Conservation (phyloP, 2,113 vertebrate species). For the Phyllostomus hastatus region DNA sequence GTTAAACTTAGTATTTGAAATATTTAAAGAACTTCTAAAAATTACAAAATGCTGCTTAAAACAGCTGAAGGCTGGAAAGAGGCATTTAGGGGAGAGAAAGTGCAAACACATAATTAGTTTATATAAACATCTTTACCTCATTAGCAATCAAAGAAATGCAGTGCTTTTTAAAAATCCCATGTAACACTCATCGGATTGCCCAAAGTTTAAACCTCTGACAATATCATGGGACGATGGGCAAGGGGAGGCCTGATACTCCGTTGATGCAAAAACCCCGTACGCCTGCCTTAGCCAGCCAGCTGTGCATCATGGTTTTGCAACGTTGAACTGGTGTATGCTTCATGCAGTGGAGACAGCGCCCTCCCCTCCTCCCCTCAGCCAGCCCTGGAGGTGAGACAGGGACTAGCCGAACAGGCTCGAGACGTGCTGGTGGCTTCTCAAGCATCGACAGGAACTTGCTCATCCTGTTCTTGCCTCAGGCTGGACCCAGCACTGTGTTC, state of each 20-base stretch:
- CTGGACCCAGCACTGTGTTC: not conserved
- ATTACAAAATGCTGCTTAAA: not conserved
- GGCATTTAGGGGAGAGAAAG: not conserved
- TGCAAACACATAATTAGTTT: not conserved
- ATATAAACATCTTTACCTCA: not conserved
- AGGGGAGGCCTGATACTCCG: not conserved
- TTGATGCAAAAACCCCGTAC: not conserved
- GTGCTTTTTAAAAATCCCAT: not conserved
- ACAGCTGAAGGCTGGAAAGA: not conserved
- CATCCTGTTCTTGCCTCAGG: not conserved
- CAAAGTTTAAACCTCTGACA: not conserved
- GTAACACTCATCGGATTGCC: not conserved
- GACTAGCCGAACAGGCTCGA: not conserved
- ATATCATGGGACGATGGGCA: not conserved
- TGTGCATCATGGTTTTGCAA: not conserved
- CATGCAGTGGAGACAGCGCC: too few relatives aligned
- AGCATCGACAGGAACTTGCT: not conserved
- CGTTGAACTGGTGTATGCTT: not conserved
- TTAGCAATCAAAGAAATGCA: not conserved
- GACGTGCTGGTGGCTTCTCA: not conserved
- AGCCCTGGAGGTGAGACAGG: not conserved
- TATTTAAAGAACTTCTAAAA: not conserved
- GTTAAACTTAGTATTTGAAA: not conserved
- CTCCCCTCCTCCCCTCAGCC: fast-evolving
- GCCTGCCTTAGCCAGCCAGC: not conserved